These are phyloP conservation scores for Myotis myotis DNA, from an alignment of 2,797 vertebrate species.

Conservation along the genomic window DNA sequence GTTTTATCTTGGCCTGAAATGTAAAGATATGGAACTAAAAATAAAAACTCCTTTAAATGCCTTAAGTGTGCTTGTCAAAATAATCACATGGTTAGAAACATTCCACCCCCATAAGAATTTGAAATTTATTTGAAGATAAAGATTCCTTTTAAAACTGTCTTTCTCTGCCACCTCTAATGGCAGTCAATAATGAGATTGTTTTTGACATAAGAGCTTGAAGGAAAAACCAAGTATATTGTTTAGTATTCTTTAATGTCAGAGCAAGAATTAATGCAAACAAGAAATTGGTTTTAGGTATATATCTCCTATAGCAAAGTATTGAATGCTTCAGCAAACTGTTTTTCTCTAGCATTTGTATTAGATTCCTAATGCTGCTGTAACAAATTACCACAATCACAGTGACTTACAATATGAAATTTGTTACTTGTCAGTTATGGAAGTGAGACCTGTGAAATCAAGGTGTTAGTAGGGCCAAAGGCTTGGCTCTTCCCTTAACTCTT, in stretches of 20 bases:
- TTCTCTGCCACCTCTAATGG: constrained; percentile 25
- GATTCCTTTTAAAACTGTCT: neutral
- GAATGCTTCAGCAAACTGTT: neutral
- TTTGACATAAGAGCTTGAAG: constrained; percentile 42
- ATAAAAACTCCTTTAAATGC: neutral
- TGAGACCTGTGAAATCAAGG: neutral
- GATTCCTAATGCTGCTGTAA: neutral
- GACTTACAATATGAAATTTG: neutral
- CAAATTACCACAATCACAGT: neutral
- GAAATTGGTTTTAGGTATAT: constrained; percentile 10
- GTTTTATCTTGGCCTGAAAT: constrained; percentile 67
- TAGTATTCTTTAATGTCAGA: constrained; percentile 40
- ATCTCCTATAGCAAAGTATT: neutral
- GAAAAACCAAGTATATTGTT: constrained; percentile 62
- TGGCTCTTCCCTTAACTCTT: neutral
- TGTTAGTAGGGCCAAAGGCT: neutral
- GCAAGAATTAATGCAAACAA: neutral
- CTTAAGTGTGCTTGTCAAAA: constrained; percentile 36
- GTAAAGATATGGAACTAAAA: constrained; percentile 47
- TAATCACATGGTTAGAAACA: constrained; percentile 29
- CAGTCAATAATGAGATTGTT: constrained; percentile 39
- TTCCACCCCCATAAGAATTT: neutral
- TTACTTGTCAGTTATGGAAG: neutral
- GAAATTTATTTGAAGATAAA: constrained; percentile 72
- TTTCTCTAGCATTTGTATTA: neutral